Evolutionary conservation across 2,113 vertebrate genomes (phyloP).

Genomic region (Cariama cristata): DNA sequence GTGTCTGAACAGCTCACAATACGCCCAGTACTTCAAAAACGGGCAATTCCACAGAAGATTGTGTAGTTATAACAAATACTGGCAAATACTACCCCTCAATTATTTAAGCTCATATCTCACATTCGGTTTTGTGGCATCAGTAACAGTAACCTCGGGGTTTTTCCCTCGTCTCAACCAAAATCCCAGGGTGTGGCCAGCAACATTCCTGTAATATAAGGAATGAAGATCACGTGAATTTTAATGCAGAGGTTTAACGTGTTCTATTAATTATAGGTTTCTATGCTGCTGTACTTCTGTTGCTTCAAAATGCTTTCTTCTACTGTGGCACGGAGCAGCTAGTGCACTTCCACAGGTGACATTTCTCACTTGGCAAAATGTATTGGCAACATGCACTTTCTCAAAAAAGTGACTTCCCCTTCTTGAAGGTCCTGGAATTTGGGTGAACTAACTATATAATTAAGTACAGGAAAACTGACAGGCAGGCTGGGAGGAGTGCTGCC

Average conservation of each 20-base stretch:
- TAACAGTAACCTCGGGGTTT: background rate
- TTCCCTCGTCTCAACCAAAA: background rate
- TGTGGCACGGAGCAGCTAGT: background rate
- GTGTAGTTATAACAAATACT: background rate
- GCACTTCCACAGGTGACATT: background rate
- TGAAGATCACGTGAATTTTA: background rate
- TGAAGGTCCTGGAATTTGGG: background rate
- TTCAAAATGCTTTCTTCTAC: background rate
- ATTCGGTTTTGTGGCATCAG: background rate
- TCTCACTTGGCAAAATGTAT: background rate
- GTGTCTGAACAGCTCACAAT: background rate
- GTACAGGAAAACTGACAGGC: background rate
- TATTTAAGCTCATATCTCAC: background rate
- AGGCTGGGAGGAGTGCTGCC: conserved; percentile 7
- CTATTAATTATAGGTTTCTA: background rate
- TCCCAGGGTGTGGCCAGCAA: background rate
- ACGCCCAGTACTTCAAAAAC: background rate
- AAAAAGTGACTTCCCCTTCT: background rate
- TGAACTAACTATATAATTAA: background rate
- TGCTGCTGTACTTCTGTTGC: background rate
- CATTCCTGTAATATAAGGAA: conserved; percentile 16
- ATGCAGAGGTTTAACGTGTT: background rate
- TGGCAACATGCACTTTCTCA: background rate
- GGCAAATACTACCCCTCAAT: background rate
- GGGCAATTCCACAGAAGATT: background rate